Evolutionary conservation across 2,888 invertebrate species (phyloP), one percentile per base, ranked within the genome.

Genomic region (Mesopsocus fuscifrons): DNA sequence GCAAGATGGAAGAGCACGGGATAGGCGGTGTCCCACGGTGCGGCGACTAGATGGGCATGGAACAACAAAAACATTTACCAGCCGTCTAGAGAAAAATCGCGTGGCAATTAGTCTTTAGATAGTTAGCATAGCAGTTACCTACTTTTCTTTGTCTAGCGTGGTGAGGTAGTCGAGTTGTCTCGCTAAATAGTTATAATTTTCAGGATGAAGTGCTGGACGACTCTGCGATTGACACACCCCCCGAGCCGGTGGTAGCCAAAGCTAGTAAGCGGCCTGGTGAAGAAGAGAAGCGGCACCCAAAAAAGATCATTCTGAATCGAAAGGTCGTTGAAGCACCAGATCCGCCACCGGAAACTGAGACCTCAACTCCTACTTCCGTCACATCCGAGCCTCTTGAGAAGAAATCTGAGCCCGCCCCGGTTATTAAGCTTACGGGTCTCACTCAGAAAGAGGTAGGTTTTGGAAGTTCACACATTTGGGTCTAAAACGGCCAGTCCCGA

Each of bases 231-330:
- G 26, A 26, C 11, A 26, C 26, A 11, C 26, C 26, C 6, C 8
- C 11, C 26, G 26, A 26, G 26, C 6, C 26, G 6, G 11, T 9
- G 26, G 11, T 11, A 9, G 11, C 26, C 26, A 6, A 26, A 26
- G n/a, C n/a, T n/a, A n/a, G n/a, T n/a, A 26, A 26, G 11, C 6
- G 26, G 11, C 26, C 26, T 9, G 21, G 20, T 38, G 20, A 17
- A 5, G 21, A 5, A 18, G 16, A 3, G 6, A 38, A 18, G 13
- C 17, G 21, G 18, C 38, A 38, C 17, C 20, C 38, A 5, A 38
- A 38, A 17, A 38, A 38, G 20, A 38, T 38, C 20, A 38, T 21
- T 18, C 38, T 38, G 8, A 38, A 38, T 38, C 17, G 38, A n/a
- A 38, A 38, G 13, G 4, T 38, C 15, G 38, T 38, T 18, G 38